A percentile compares a stretch with the other conserved stretches of the same genome.
phyloP scores from a whole-genome alignment of 2,888 invertebrate species.

The Sialis fuliginosa region DNA sequence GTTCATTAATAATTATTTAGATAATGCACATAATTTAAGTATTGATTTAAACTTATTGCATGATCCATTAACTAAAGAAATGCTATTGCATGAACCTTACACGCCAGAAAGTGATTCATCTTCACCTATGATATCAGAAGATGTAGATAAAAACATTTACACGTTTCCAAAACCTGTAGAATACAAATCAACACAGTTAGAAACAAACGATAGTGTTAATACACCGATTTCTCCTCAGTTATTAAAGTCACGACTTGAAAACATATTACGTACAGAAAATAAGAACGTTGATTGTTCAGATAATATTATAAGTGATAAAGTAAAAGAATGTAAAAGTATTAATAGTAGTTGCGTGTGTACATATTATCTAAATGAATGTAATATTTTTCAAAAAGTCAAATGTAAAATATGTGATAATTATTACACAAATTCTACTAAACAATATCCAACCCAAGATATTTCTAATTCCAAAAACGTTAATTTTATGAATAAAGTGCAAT shows the following conservation, averaged over 20 bases:
- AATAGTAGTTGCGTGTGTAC: background rate
- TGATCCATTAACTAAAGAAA: conserved; percentile 28
- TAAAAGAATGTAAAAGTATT: background rate
- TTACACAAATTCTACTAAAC: too few species aligned
- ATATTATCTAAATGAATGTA: too few species aligned
- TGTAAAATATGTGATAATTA: too few species aligned
- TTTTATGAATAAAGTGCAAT: too few species aligned
- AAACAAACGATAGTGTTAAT: conserved; percentile 5
- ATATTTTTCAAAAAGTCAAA: too few species aligned
- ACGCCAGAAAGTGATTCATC: conserved; percentile 74
- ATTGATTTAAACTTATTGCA: conserved; percentile 30
- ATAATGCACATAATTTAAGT: conserved; percentile 5
- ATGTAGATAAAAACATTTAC: conserved; percentile 20
- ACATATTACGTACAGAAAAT: conserved; percentile 19
- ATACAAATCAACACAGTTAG: conserved; percentile 9
- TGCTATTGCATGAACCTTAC: conserved; percentile 45
- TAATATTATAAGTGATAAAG: background rate
- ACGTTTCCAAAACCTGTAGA: conserved; percentile 13
- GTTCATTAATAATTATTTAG: background rate
- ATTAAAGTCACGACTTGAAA: conserved; percentile 40
- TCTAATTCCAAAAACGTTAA: too few species aligned
- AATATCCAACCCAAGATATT: too few species aligned
- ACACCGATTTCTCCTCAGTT: conserved; percentile 40
- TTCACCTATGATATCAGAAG: conserved; percentile 38
- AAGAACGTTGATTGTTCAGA: background rate